phyloP scores from a whole-genome alignment of 2,113 vertebrate genomes.

The Herpailurus yagouaroundi region DNA sequence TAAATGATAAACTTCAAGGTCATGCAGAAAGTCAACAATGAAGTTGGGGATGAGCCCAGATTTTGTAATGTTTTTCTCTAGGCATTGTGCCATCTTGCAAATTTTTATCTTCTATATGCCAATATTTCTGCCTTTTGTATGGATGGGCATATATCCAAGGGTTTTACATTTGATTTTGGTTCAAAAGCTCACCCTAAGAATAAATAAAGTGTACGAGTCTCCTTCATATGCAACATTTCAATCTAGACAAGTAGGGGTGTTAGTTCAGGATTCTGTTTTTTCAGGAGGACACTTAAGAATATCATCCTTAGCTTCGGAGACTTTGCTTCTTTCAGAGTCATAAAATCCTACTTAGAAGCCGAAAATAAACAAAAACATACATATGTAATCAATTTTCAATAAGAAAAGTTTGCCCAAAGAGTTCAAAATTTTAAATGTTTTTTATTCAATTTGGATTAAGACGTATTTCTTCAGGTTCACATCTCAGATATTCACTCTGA shows the following conservation, averaged over 20 bases:
- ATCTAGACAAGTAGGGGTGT: background rate
- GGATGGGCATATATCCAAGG: constrained; percentile 52
- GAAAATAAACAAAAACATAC: background rate
- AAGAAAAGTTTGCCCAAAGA: background rate
- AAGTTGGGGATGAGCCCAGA: constrained; percentile 57
- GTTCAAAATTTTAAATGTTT: background rate
- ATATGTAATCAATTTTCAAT: background rate
- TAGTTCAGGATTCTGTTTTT: background rate
- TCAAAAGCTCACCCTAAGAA: constrained; percentile 45
- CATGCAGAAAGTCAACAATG: constrained; percentile 51
- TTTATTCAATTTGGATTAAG: background rate
- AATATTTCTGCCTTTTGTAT: constrained; percentile 72
- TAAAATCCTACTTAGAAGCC: background rate
- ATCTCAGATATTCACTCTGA: background rate
- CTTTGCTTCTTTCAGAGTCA: background rate
- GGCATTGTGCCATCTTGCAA: constrained; percentile 65
- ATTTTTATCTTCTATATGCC: constrained; percentile 61
- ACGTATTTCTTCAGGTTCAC: background rate
- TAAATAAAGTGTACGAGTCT: constrained; percentile 49
- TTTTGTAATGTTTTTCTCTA: constrained; percentile 65
- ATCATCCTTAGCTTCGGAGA: background rate
- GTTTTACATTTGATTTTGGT: constrained; percentile 65
- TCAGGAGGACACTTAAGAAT: background rate
- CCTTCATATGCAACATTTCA: background rate
- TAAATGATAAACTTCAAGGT: constrained; percentile 67